Percentiles rank a stretch among this genome's conserved stretches.
Evolutionary conservation across 1,140 invertebrate genomes (phyloP).

Genomic region (Drosophila tropicalis): DNA sequence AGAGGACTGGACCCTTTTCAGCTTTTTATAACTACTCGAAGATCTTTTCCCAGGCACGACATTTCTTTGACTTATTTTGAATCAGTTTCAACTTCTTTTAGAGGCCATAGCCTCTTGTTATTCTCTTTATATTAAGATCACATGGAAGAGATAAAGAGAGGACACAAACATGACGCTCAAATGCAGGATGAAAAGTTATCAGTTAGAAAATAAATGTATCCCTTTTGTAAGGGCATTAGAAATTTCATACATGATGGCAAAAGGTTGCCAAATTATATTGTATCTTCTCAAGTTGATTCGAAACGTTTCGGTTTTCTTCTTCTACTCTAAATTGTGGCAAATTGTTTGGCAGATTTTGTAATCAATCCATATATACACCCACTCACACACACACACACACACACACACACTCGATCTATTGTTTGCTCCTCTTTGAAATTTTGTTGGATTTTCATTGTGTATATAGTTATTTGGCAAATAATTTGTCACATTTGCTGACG

Average conservation of each 20-base stretch:
- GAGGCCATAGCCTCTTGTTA: too few species aligned
- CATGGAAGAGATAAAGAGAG: too few species aligned
- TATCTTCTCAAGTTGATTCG: neutral
- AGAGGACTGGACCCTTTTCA: too few species aligned
- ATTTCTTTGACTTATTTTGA: too few species aligned
- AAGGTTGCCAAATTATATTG: slow-evolving; percentile 7
- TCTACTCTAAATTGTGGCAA: slow-evolving; percentile 11
- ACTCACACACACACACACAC: neutral
- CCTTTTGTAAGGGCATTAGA: neutral
- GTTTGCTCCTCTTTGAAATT: slow-evolving; percentile 6
- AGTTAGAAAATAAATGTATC: neutral
- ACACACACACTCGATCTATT: neutral
- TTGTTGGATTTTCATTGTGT: slow-evolving; percentile 8
- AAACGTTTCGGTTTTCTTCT: slow-evolving; percentile 1
- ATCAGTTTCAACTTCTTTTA: too few species aligned
- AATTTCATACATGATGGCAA: slow-evolving; percentile 9
- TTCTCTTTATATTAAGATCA: too few species aligned
- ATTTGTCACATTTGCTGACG: neutral
- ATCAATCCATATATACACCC: slow-evolving; percentile 1
- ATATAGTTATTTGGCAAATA: slow-evolving; percentile 7
- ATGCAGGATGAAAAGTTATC: too few species aligned
- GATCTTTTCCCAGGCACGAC: too few species aligned
- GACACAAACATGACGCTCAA: too few species aligned
- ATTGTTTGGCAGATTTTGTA: slow-evolving; percentile 13
- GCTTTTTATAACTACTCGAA: too few species aligned